Base-by-base conservation (phyloP, 2,888 invertebrate genomes). In the Drosophila nigricruria region DNA sequence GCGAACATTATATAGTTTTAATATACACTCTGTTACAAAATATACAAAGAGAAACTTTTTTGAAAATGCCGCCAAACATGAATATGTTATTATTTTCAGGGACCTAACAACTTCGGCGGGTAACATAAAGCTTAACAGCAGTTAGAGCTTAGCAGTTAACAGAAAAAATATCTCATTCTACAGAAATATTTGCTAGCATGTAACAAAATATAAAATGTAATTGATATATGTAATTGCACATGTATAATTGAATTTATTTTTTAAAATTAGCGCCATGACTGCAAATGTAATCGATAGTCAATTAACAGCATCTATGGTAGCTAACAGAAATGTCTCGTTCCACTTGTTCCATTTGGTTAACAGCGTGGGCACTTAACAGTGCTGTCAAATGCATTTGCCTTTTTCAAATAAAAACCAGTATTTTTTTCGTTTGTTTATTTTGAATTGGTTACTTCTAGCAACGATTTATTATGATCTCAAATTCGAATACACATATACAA, bases 1-100 rank as follows among this genome's bases (percentile, higher is more conserved):
- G 18, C 32, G 54, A 56, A 62, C 45, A 38, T 60, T 56, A 47
- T 54, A 40, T 77, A 81, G 50, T 47, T 69, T 61, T 47, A 64
- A 59, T 65, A 49, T 42, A 53, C 38, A 34, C 36, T 52, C 18
- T 36, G 34, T 20, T 61, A 36, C 43, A 54, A 47, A 67, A 70
- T 65, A 65, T 50, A 62, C 42, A 27, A 50, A 23, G 43, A 53
- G 49, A 12, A 38, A 36, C 8, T 30, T 42, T 59, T 43, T 53
- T 30, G 20, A 61, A 61, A 61, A 53, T 45, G 1, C 40, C 63
- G 67, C 57, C 73, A 47, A 34, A 10, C 5, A 14, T 0, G 8
- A 2, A 5, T 12, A 6, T 25, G 30, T 67, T 54, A 27, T 40
- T n/a, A 47, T 53, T 66, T 36, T 16, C 9, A 23, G 3, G 20